Evolutionary conservation across 2,113 vertebrate genomes (phyloP), one percentile per base, ranked within the genome.

Genomic region (Plestiodon gilberti): DNA sequence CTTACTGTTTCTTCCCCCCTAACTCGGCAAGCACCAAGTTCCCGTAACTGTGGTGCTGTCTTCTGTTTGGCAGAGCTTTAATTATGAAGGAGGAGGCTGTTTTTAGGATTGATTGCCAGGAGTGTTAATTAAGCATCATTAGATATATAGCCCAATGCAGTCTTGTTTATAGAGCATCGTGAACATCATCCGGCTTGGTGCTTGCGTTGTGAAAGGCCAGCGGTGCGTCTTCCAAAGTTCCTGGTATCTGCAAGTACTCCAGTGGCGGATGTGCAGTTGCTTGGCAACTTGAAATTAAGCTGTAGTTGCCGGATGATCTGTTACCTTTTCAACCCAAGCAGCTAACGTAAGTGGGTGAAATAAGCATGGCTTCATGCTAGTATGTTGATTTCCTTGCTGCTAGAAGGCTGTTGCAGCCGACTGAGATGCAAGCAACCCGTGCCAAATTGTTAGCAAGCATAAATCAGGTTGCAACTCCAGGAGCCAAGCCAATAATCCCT

Each of bases 11-110:
- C 85, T 64, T 17, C 64, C 6, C 43, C 3, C 33, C 13, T 5
- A 89, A 67, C 71, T 90, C 86, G 84, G 89, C 90, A 81, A 91
- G 70, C 79, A 62, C 14, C 28, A 81, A 69, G 90, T 91, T 90
- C 75, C 89, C 86, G 13, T 89, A 88, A 82, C 85, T 88, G 74
- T 81, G 81, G 80, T 79, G 71, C 80, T 82, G 87, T 78, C 90
- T 93, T 90, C 82, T 90, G 48, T 82, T 91, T 88, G 90, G 88
- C 82, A 87, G 83, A 90, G 73, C 89, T 92, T 86, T 82, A 90
- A 0, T 95, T 94, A 87, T 75, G 89, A 78, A 82, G 55, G 86
- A 82, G 55, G 86, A 90, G 20, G 59, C 81, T 92, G 80, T 76
- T 91, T 90, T 88, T 69, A 87, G 88, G 89, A 65, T 59, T 89